Percentiles rank a stretch among this genome's conserved stretches.
Evolutionary conservation across 2,113 vertebrate species (phyloP).

Genomic region (Antennarius striatus): DNA sequence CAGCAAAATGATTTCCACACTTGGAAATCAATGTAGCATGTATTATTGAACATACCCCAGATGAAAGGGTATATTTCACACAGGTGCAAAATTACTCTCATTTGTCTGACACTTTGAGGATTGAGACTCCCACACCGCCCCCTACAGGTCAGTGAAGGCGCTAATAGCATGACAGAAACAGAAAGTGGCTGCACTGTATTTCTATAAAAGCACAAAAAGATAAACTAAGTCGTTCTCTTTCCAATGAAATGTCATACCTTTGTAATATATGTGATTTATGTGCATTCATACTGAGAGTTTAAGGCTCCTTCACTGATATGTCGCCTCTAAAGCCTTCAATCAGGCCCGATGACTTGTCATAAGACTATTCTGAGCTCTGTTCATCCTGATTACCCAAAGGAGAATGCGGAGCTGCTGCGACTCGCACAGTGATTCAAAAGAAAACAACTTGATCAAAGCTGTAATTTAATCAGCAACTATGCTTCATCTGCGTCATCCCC

Average conservation of each 20-base stretch:
- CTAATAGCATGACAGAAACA: background rate
- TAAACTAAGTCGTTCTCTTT: too few species aligned
- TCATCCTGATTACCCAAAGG: constrained; percentile 44
- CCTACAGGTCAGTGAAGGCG: constrained; percentile 54
- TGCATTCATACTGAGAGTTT: constrained; percentile 7
- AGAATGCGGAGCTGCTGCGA: constrained; percentile 31
- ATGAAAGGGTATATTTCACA: constrained; percentile 9
- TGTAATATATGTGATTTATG: background rate
- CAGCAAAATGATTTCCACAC: background rate
- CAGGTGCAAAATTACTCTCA: constrained; percentile 11
- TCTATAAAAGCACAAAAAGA: too few species aligned
- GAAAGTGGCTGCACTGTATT: background rate
- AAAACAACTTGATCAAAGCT: constrained; percentile 58
- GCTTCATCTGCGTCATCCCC: constrained; percentile 34
- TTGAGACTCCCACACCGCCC: constrained; percentile 61
- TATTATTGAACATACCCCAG: background rate
- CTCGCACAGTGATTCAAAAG: constrained; percentile 42
- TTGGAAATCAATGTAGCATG: constrained; percentile 1
- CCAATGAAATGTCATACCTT: too few species aligned
- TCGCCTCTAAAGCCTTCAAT: constrained; percentile 31
- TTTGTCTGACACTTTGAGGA: constrained; percentile 26
- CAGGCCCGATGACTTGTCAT: constrained; percentile 23
- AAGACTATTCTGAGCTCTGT: constrained; percentile 25
- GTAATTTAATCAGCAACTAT: constrained; percentile 52
- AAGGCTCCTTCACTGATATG: constrained; percentile 27